Evolutionary conservation across 2,113 vertebrate genomes (phyloP), one percentile per base, ranked within the genome.

Genomic region (Melozone crissalis): DNA sequence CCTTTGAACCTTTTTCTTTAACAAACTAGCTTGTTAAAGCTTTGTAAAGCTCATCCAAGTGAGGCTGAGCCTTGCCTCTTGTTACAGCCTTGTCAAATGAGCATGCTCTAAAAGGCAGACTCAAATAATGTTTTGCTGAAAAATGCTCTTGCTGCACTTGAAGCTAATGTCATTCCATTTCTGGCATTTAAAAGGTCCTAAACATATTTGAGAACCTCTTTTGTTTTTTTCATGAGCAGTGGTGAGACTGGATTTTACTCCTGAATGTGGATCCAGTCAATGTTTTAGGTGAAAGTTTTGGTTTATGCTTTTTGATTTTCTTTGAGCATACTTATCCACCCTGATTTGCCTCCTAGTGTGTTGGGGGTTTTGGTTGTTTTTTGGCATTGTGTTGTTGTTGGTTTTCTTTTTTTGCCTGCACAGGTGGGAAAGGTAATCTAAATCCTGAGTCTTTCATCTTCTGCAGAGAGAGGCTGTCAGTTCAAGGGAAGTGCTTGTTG

Each of bases 51-150:
- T 76, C 3, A 4, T 90, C 51, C 82, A 66, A 46, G 65, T 62
- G 79, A 90, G 87, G 14, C 37, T 79, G 61, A 94, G 51, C 71
- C 49, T 85, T 85, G 81, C 35, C 35, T 82, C 81, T 80, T 96
- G 30, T 84, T 88, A 55, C 51, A 63, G 55, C 59, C 43, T 74
- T 63, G 55, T 93, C 75, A 82, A 77, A 77, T 69, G 33, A 77
- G 52, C 4, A 1, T 83, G 46, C 35, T 83, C 51, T 66, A 43
- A 77, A 21, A 86, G 59, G 31, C 46, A 80, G 75, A 26, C 31
- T 87, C 59, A 66, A 31, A 73, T 88, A 73, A 68, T 41, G 51
- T 54, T 59, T 3, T 3, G 15, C 79, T 86, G 67, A 72, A 96
- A 90, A 76, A 80, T 33, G 54, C 82, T 74, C 27, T 65, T 76